Base-by-base conservation (phyloP, 92 coral and sea anemone genomes). In the Pocillopora meandrina region DNA sequence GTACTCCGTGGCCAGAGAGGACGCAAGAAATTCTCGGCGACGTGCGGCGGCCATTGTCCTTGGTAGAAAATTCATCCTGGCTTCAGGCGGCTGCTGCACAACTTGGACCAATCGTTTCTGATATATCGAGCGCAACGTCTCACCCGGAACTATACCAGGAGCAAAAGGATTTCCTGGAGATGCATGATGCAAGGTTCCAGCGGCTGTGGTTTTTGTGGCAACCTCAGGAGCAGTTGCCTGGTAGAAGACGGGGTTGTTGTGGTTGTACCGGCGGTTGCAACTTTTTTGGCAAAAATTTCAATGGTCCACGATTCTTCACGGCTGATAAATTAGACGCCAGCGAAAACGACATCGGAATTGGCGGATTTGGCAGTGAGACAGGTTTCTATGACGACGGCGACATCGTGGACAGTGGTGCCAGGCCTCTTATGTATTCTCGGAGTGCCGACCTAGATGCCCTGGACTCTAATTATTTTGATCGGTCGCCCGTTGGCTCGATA, bases 181-280 rank as follows among this genome's bases (percentile, higher is more conserved):
- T 89, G 86, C 99, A 97, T 82, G 99, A 97, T 76, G 84, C 82
- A 16, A 86, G 81, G 74, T 81, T 81, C 49, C 95, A 91, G 73
- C 92, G 99, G 71, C 89, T 97, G 15, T 97, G 99, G 99, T 97
- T 97, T 84, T 89, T 97, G 36, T 97, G 99, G 99, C 87, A 91
- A 85, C 92, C 90, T 59, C 77, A 78, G 49, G 95, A 84, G 42
- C 71, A 80, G 73, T 67, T 67, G 19, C 88, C 90, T 2, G 58
- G 79, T 78, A 92, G 86, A 52, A 79, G 92, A 47, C 87, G 79
- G 49, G 91, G 90, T 9, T 91, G 90, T 12, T 97, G 99, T 71
- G 99, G 97, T 52, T 97, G 99, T 72, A 84, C 92, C 7, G 99
- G 99, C 2, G 99, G 99, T 2, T 95, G 99, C 52, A 97, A 93